Evolutionary conservation across 2,113 vertebrate genomes (phyloP).

Genomic region (Marcusenius ussheri): DNA sequence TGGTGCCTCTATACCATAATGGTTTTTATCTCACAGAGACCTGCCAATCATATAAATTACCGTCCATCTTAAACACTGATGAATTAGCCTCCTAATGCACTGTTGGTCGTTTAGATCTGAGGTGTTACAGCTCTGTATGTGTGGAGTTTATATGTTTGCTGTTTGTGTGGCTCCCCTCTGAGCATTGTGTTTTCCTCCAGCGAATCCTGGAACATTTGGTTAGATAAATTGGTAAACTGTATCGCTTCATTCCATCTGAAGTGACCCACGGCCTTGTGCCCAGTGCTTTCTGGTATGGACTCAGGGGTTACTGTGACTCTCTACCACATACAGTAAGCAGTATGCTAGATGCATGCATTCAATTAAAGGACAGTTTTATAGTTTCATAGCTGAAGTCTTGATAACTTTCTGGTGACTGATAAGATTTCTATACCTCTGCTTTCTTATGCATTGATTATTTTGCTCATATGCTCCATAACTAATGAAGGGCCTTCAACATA

Average conservation of each 20-base stretch:
- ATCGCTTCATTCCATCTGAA: background rate
- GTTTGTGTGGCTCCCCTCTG: background rate
- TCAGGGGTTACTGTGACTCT: background rate
- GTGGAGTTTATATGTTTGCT: background rate
- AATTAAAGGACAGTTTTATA: conserved; percentile 36
- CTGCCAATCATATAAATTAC: background rate
- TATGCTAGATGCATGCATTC: conserved; percentile 19
- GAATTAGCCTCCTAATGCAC: background rate
- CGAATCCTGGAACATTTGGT: too few species aligned
- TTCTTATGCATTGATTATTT: conserved; percentile 49
- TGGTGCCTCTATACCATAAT: conserved; percentile 8
- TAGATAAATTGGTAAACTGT: background rate
- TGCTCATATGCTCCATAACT: conserved; percentile 49
- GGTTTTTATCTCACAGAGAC: conserved; percentile 32
- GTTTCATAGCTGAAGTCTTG: conserved; percentile 47
- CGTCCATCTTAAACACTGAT: background rate
- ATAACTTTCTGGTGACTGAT: conserved; percentile 56
- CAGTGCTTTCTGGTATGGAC: background rate
- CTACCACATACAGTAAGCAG: background rate
- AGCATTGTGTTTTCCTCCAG: background rate
- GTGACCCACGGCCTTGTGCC: background rate
- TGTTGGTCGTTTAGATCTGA: background rate
- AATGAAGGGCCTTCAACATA: background rate
- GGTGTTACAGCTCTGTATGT: background rate
- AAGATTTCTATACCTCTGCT: conserved; percentile 54